phyloP scores from a whole-genome alignment of 2,888 invertebrate species.

The Spialia ferax region DNA sequence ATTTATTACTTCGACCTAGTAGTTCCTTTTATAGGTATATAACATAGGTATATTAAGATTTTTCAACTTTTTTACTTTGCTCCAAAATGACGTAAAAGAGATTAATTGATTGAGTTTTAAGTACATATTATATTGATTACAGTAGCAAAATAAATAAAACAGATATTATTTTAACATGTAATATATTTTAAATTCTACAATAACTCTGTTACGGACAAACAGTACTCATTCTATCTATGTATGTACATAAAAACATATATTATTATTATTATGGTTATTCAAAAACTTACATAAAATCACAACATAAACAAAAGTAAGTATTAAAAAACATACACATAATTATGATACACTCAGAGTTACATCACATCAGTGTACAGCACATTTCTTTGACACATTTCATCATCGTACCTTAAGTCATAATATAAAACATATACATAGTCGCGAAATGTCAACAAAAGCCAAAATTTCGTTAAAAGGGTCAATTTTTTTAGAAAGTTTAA shows the following conservation, averaged over 20 bases:
- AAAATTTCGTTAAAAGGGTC: no score
- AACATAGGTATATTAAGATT: no score
- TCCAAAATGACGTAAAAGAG: no score
- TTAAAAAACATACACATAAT: slow-evolving; percentile 35
- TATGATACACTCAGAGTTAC: slow-evolving; percentile 31
- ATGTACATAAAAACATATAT: slow-evolving; percentile 46
- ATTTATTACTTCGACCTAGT: no score
- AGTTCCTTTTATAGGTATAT: no score
- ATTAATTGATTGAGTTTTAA: no score
- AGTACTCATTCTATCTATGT: slow-evolving; percentile 63
- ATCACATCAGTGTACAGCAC: slow-evolving; percentile 41
- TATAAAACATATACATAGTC: no score
- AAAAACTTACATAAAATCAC: slow-evolving; percentile 71
- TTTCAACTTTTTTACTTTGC: no score
- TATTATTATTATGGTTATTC: slow-evolving; percentile 56
- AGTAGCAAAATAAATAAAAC: slow-evolving; percentile 40
- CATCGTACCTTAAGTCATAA: no score
- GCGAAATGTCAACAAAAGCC: no score
- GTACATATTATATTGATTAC: no score
- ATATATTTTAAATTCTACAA: slow-evolving; percentile 79
- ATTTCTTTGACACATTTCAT: slow-evolving; percentile 35
- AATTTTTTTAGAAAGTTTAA: no score
- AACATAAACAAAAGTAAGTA: slow-evolving; percentile 57
- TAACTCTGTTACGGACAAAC: slow-evolving; percentile 64
- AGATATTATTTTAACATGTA: slow-evolving; percentile 63